These are phyloP conservation scores for Petrocephalus zakoni DNA, from an alignment of 2,113 vertebrate genomes.

Conservation along the genomic window DNA sequence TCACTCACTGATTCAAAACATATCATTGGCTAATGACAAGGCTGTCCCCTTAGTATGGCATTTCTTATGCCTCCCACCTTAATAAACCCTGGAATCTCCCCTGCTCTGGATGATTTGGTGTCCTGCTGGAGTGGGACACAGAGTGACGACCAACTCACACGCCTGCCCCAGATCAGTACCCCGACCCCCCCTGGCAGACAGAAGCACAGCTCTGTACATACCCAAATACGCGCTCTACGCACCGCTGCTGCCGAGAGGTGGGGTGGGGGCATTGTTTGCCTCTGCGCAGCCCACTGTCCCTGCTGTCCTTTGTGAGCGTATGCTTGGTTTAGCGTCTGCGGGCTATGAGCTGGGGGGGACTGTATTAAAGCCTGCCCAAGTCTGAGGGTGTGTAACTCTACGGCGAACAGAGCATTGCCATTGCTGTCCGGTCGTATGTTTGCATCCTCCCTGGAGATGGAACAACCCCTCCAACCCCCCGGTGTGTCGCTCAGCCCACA, in stretches of 20 bases:
- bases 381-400: neutral
- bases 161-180: neutral
- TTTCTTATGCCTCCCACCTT: no score
- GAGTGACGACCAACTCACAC: neutral
- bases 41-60: no score
- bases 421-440: constrained; percentile 19
- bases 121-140: neutral
- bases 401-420: neutral
- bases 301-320: constrained; percentile 58
- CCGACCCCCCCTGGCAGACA: no score
- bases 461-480: constrained; percentile 31
- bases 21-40: no score
- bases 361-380: constrained; percentile 57
- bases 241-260: neutral
- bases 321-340: constrained; percentile 49
- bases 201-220: neutral
- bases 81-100: no score
- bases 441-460: constrained; percentile 20
- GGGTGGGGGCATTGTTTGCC: constrained; percentile 56
- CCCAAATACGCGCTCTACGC: neutral
- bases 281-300: constrained; percentile 50
- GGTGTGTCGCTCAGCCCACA: constrained; percentile 42
- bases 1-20: no score
- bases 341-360: constrained; percentile 55
- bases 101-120: no score